A percentile compares a stretch with the other conserved stretches of the same genome.
phyloP scores from a whole-genome alignment of 2,888 invertebrate genomes.

The Julus scanicus region DNA sequence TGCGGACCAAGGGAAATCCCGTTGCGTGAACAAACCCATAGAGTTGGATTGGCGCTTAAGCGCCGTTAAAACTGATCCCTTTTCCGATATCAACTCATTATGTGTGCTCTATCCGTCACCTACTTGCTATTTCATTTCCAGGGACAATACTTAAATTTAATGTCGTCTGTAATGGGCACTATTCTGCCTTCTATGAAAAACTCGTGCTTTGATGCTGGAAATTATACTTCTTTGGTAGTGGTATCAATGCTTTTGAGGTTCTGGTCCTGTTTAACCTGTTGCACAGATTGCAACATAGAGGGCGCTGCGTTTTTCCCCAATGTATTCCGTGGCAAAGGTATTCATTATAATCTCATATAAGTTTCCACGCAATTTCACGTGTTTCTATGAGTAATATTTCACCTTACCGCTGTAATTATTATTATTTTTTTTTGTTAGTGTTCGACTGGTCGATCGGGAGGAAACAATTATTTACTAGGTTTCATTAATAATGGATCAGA shows the following conservation, averaged over 20 bases:
- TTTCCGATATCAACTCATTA: neutral
- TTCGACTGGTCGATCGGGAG: neutral
- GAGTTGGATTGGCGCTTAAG: neutral
- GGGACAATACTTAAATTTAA: neutral
- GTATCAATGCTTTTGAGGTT: neutral
- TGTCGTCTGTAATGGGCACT: neutral
- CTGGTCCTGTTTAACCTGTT: neutral
- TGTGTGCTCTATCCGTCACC: neutral
- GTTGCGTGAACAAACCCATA: constrained; percentile 2
- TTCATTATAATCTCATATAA: too few relatives aligned
- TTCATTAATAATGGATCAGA: neutral
- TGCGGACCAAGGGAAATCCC: neutral
- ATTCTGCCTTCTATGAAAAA: neutral
- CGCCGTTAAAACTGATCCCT: constrained; percentile 30
- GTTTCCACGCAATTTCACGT: too few relatives aligned
- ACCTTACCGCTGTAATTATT: neutral
- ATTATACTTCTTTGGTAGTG: too few relatives aligned
- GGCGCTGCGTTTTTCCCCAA: too few relatives aligned
- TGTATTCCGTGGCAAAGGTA: too few relatives aligned
- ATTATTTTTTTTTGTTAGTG: neutral
- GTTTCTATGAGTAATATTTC: too few relatives aligned
- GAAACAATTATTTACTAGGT: constrained; percentile 10
- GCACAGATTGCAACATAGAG: neutral
- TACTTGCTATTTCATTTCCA: neutral
- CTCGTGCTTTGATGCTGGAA: neutral